These are phyloP conservation scores for Pseudorhombus dupliciocellatus DNA, from an alignment of 2,113 vertebrate species.

Conservation along the genomic window DNA sequence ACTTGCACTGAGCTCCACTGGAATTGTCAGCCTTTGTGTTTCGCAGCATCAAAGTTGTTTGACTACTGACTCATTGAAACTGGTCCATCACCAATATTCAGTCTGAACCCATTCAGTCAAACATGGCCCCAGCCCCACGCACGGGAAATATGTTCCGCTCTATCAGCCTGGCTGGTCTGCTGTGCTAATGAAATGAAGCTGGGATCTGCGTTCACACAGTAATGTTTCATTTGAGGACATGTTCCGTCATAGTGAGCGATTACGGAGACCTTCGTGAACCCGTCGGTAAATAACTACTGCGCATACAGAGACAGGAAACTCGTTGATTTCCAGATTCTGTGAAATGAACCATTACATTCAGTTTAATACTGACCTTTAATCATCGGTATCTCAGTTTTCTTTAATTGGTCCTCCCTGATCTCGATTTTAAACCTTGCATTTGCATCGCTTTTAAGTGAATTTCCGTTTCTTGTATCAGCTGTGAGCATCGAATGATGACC, in stretches of 20 bases:
- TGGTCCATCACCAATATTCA: constrained; percentile 17
- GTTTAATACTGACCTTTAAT: too few species aligned
- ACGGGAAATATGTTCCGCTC: neutral
- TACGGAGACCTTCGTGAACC: constrained; percentile 18
- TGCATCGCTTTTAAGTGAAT: constrained; percentile 44
- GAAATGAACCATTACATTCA: neutral
- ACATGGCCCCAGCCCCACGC: neutral
- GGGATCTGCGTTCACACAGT: constrained; percentile 7
- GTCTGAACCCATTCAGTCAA: constrained; percentile 8
- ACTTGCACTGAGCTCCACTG: constrained; percentile 56
- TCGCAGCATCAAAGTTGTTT: constrained; percentile 43
- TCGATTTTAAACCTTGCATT: neutral
- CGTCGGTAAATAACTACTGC: constrained; percentile 7
- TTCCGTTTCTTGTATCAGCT: constrained; percentile 28
- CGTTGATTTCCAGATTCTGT: neutral
- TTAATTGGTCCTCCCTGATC: too few species aligned
- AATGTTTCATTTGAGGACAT: constrained; percentile 8
- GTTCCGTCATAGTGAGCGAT: neutral
- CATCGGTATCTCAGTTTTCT: too few species aligned
- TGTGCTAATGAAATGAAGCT: constrained; percentile 4
- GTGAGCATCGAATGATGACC: constrained; percentile 34
- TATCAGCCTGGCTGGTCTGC: neutral
- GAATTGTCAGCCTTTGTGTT: constrained; percentile 58
- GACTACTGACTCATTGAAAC: constrained; percentile 44
- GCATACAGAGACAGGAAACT: constrained; percentile 2